These are phyloP conservation scores for Axis porcinus DNA, from an alignment of 2,113 vertebrate genomes.

Conservation along the genomic window DNA sequence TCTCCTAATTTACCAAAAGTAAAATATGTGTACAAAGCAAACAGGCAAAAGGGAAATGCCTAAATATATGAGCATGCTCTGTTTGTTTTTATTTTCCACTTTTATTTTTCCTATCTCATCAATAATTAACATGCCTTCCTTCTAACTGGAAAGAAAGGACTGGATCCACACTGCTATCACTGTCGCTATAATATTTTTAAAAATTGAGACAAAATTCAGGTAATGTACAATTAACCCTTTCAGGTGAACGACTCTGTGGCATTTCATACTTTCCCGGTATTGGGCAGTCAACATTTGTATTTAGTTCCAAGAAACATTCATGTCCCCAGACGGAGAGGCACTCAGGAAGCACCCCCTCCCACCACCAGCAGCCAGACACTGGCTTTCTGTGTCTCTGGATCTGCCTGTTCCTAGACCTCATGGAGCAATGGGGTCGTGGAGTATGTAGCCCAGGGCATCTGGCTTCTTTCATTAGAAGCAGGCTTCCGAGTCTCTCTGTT, in stretches of 20 bases:
- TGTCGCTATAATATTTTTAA: rapidly evolving
- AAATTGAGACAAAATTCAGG: background rate
- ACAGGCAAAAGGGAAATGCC: too few relatives aligned
- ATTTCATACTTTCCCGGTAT: rapidly evolving
- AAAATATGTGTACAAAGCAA: rapidly evolving
- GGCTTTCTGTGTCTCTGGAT: background rate
- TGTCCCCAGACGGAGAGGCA: rapidly evolving
- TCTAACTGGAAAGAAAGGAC: background rate
- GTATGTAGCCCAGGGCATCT: rapidly evolving
- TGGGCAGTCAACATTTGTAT: rapidly evolving
- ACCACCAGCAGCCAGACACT: rapidly evolving
- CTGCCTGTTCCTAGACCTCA: background rate
- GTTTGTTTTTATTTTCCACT: background rate
- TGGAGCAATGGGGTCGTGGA: rapidly evolving
- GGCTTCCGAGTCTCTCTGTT: too few relatives aligned
- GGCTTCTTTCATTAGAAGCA: background rate
- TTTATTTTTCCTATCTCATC: rapidly evolving
- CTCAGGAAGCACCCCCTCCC: rapidly evolving
- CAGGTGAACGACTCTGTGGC: rapidly evolving
- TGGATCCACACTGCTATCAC: rapidly evolving
- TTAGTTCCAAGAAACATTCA: background rate
- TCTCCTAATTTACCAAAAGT: background rate
- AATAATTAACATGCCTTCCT: rapidly evolving
- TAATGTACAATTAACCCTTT: background rate
- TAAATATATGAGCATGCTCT: rapidly evolving